These are phyloP conservation scores for Strigamia transsilvanica DNA, from an alignment of 2,888 invertebrate species.

Conservation along the genomic window DNA sequence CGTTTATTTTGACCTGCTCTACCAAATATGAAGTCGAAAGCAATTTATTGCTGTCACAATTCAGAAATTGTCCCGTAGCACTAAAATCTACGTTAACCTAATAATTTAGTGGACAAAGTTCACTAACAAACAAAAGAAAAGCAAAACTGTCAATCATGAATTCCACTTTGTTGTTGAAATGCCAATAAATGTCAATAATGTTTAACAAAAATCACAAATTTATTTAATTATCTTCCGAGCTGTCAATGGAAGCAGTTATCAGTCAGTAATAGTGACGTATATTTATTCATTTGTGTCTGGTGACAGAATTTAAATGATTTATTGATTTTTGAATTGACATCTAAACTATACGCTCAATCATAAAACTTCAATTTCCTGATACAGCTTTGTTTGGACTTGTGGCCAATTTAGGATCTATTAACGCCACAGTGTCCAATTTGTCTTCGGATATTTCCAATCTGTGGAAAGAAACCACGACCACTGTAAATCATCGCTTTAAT, in stretches of 20 bases:
- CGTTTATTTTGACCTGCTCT: constrained; percentile 45
- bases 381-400: not conserved
- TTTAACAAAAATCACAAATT: too few species aligned
- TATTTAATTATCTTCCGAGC: too few species aligned
- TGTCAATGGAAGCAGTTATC: too few species aligned
- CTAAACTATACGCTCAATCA: too few species aligned
- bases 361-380: not conserved
- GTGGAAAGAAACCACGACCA: not conserved
- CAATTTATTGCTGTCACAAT: constrained; percentile 25
- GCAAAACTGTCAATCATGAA: not conserved
- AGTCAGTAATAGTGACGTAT: too few species aligned
- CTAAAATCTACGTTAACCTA: not conserved
- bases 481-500: not conserved
- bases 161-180: too few species aligned
- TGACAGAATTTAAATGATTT: too few species aligned
- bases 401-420: constrained; percentile 13
- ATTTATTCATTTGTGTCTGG: too few species aligned
- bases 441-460: constrained; percentile 1
- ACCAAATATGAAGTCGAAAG: constrained; percentile 36
- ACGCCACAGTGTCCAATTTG: constrained; percentile 16
- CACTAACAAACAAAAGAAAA: not conserved
- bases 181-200: too few species aligned
- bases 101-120: not conserved
- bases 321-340: too few species aligned
- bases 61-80: not conserved